Percentiles rank a stretch among this genome's conserved stretches.
phyloP scores from a whole-genome alignment of 2,113 vertebrate genomes.

The Psammodynastes pulverulentus region DNA sequence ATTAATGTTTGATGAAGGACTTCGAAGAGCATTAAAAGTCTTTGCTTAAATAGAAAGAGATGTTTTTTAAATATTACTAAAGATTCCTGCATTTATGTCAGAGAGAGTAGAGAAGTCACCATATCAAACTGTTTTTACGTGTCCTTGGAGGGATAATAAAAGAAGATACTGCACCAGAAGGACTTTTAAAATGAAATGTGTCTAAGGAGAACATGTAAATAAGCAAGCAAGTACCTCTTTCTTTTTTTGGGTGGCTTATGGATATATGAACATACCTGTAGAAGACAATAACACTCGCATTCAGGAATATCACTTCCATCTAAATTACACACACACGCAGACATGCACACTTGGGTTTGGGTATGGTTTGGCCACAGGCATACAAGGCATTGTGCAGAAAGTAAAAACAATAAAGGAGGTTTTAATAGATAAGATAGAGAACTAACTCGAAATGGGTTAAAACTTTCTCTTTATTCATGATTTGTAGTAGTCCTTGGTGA shows the following conservation, averaged over 20 bases:
- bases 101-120: conserved; percentile 18
- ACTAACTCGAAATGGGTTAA: conserved; percentile 47
- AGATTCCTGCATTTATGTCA: conserved; percentile 34
- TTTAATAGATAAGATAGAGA: conserved; percentile 51
- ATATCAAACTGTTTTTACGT: conserved; percentile 38
- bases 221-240: conserved; percentile 34
- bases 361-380: conserved; percentile 57
- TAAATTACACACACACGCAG: conserved; percentile 3
- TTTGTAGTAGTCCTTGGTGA: conserved; percentile 68
- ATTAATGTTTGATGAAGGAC: conserved; percentile 57
- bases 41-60: conserved; percentile 27
- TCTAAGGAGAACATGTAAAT: conserved; percentile 26
- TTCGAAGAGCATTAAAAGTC: conserved; percentile 44
- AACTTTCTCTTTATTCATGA: conserved; percentile 71
- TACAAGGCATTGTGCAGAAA: background rate
- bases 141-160: conserved; percentile 36
- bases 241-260: background rate
- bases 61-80: conserved; percentile 56
- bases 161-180: conserved; percentile 35
- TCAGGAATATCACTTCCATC: background rate
- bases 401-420: conserved; percentile 46
- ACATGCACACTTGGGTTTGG: background rate
- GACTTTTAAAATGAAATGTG: conserved; percentile 41
- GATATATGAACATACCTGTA: background rate
- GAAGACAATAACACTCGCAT: background rate